Percentiles rank a stretch among this genome's conserved stretches.
Conservation (phyloP, 2,888 invertebrate genomes). For the Ceriagrion tenellum region DNA sequence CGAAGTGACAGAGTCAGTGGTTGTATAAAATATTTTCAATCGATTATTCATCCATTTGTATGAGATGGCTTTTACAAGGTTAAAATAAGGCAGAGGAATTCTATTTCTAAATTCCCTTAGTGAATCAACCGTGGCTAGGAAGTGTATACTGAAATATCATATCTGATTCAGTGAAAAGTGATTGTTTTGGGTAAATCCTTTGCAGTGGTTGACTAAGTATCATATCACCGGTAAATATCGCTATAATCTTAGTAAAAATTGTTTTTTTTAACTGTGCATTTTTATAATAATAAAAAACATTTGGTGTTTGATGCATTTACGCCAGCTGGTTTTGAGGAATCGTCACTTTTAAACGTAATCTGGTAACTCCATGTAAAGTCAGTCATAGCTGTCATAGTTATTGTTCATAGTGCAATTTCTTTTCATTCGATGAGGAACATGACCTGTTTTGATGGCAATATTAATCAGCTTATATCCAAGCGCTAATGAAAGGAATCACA, state of each 20-base stretch:
- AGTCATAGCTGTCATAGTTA: not conserved
- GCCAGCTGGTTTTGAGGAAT: not conserved
- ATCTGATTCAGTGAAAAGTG: not conserved
- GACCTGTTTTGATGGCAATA: not conserved
- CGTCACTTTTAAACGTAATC: not conserved
- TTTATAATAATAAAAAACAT: not conserved
- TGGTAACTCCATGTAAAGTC: not conserved
- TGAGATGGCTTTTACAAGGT: not conserved
- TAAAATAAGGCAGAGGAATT: not conserved
- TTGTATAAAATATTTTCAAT: not conserved
- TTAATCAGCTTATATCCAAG: too few relatives aligned
- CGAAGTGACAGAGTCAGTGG: not conserved
- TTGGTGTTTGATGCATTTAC: not conserved
- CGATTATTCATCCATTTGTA: not conserved
- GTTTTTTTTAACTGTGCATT: not conserved
- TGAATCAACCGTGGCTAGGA: not conserved
- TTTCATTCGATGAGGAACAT: not conserved
- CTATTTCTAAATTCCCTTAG: not conserved
- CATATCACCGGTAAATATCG: not conserved
- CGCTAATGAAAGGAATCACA: not conserved
- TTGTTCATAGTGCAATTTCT: not conserved
- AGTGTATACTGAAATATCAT: not conserved
- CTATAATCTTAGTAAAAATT: not conserved
- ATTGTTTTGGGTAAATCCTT: not conserved
- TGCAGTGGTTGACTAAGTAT: not conserved